A percentile compares a stretch with the other conserved stretches of the same genome.
Conservation (phyloP, 2,888 invertebrate species). For the Prostheceraeus crozeri region DNA sequence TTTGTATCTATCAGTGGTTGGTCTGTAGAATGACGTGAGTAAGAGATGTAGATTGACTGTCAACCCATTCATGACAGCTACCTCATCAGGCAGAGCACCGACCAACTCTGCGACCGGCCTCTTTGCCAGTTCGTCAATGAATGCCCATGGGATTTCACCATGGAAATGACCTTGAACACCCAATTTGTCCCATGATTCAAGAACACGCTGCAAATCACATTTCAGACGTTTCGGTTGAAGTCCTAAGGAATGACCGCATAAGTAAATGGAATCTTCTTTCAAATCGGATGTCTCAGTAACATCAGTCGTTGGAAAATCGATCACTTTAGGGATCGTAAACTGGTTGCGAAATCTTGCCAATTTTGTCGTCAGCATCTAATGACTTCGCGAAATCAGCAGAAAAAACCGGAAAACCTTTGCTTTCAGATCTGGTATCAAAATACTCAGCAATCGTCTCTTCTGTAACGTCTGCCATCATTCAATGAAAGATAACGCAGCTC, state of each 20-base stretch:
- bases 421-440: too few relatives aligned
- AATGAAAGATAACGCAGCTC: too few relatives aligned
- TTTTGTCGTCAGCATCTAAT: too few relatives aligned
- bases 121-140: conserved; percentile 55
- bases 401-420: too few relatives aligned
- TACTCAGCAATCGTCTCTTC: too few relatives aligned
- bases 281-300: too few relatives aligned
- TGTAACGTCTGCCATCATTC: too few relatives aligned
- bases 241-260: conserved; percentile 62
- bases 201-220: conserved; percentile 54
- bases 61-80: conserved; percentile 61
- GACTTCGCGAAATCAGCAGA: too few relatives aligned
- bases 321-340: too few relatives aligned
- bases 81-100: conserved; percentile 57
- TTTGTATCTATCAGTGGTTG: conserved; percentile 59
- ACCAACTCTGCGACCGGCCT: conserved; percentile 55
- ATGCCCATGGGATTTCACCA: conserved; percentile 58
- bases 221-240: conserved; percentile 59
- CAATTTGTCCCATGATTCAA: conserved; percentile 59
- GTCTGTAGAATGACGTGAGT: conserved; percentile 61
- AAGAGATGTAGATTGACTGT: conserved; percentile 61
- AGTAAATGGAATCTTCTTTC: conserved; percentile 60
- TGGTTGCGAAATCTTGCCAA: too few relatives aligned
- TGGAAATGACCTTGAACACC: conserved; percentile 54
- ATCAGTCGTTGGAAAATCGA: too few relatives aligned